A percentile compares a stretch with the other conserved stretches of the same genome.
Evolutionary conservation across 1,140 invertebrate genomes (phyloP).

Genomic region (Heliconius congener): DNA sequence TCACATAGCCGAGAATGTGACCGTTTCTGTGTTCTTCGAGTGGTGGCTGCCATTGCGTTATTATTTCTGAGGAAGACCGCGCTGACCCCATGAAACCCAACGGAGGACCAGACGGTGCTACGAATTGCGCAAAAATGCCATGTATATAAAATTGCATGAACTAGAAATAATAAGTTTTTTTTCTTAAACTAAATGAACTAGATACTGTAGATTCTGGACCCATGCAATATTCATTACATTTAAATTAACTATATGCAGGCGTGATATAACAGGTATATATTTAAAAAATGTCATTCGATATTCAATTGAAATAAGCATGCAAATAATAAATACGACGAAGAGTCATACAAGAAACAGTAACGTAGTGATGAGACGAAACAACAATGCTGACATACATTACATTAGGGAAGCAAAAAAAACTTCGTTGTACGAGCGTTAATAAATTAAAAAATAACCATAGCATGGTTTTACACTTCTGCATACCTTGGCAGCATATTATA

Average conservation of each 20-base stretch:
- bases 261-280: neutral
- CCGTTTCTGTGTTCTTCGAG: slow-evolving; percentile 96
- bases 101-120: slow-evolving; percentile 94
- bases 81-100: slow-evolving; percentile 95
- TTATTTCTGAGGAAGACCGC: slow-evolving; percentile 95
- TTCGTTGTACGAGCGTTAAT: slow-evolving; percentile 21
- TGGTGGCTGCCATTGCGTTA: slow-evolving; percentile 98
- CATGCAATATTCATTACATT: neutral
- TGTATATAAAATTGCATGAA: neutral
- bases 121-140: slow-evolving; percentile 27
- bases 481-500: slow-evolving; percentile 82
- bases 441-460: slow-evolving; percentile 31
- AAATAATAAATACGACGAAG: slow-evolving; percentile 19
- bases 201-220: neutral
- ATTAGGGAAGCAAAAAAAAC: slow-evolving; percentile 31
- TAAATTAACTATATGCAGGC: slow-evolving; percentile 13
- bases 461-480: slow-evolving; percentile 49
- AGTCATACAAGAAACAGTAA: slow-evolving; percentile 3
- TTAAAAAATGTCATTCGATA: slow-evolving; percentile 21
- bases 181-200: neutral
- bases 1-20: slow-evolving; percentile 95
- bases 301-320: slow-evolving; percentile 29
- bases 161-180: neutral
- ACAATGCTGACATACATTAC: slow-evolving; percentile 11
- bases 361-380: slow-evolving; percentile 19